Conservation (phyloP, 2,888 invertebrate genomes). For the Miltochrista miniata region DNA sequence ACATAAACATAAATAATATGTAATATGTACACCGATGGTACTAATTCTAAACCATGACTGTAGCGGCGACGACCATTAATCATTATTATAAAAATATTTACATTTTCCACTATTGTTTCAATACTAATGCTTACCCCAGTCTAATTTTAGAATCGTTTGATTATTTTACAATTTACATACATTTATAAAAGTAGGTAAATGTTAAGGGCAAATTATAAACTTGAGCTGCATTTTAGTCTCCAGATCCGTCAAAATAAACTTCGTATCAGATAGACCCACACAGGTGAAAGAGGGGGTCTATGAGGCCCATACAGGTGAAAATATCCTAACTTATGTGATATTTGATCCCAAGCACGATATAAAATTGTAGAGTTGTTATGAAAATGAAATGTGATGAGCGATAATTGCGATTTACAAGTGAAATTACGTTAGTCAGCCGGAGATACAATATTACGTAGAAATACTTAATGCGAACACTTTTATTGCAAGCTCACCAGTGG, state of each 20-base stretch:
- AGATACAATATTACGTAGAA: conserved; percentile 37
- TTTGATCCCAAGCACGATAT: conserved; percentile 82
- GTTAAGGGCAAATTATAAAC: conserved; percentile 40
- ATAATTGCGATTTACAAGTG: conserved; percentile 30
- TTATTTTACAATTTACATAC: conserved; percentile 48
- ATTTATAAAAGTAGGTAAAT: conserved; percentile 17
- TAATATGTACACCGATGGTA: conserved; percentile 58
- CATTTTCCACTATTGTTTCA: conserved; percentile 57
- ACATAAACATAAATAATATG: conserved; percentile 44
- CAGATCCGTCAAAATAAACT: conserved; percentile 4
- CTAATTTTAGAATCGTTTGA: conserved; percentile 63
- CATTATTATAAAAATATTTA: conserved; percentile 62
- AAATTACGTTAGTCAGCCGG: conserved; percentile 43
- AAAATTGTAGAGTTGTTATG: conserved; percentile 47
- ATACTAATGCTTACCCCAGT: conserved; percentile 58
- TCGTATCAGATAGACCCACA: conserved; percentile 16
- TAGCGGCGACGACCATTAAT: conserved; percentile 47
- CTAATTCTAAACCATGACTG: conserved; percentile 50
- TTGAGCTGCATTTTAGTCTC: conserved; percentile 11
- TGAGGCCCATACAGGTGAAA: conserved; percentile 33
- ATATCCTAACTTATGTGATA: conserved; percentile 71
- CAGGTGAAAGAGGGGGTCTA: too few relatives aligned
- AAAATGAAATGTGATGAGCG: conserved; percentile 39
- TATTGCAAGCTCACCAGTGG: conserved; percentile 58
- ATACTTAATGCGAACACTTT: conserved; percentile 41